Base-by-base conservation (phyloP, 2,888 invertebrate genomes). In the Acronicta psi region DNA sequence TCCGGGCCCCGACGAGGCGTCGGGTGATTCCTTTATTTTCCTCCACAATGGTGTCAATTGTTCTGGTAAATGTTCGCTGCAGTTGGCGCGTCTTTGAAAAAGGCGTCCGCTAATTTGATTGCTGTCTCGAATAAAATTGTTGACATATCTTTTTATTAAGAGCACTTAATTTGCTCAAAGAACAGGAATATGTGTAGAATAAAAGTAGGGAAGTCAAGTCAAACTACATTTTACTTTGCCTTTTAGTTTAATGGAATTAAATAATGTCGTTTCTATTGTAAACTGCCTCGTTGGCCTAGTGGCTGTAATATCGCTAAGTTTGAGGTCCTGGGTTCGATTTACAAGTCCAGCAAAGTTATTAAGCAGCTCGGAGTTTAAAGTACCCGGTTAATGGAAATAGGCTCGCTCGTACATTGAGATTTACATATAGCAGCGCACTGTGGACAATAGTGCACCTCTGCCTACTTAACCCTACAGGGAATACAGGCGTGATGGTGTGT, bases 1-100 rank as follows among this genome's bases (percentile, higher is more conserved):
- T 69, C 73, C 71, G 73, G 75, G 52, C 43, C 11, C 40, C 53
- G 45, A 41, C 65, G 51, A 59, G 41, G 55, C 52, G 40, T 59
- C 58, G 77, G 68, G 62, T 72, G 68, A 75, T 75, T 73, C 73
- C 61, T 71, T 79, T 79, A 68, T 77, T 75, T 70, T 56, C 59
- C 42, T 51, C 40, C 40, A 60, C 61, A 60, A 60, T 56, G 72
- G 61, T 72, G 68, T 72, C 68, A 60, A 67, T 72, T 69, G 67
- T 69, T 72, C 45, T 47, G 37, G 46, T 53, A 63, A 63, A 68
- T 60, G 49, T 52, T 50, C 44, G 55, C 68, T 64, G 67, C 60
- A 59, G 37, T 66, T 66, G 18, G 29, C 56, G 40, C 38, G 45
- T 49, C 52, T 68, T 73, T 72, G 47, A 56, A 73, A 68, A 49